These are phyloP conservation scores for Clangula hyemalis DNA, from an alignment of 2,797 vertebrate genomes.

Conservation along the genomic window DNA sequence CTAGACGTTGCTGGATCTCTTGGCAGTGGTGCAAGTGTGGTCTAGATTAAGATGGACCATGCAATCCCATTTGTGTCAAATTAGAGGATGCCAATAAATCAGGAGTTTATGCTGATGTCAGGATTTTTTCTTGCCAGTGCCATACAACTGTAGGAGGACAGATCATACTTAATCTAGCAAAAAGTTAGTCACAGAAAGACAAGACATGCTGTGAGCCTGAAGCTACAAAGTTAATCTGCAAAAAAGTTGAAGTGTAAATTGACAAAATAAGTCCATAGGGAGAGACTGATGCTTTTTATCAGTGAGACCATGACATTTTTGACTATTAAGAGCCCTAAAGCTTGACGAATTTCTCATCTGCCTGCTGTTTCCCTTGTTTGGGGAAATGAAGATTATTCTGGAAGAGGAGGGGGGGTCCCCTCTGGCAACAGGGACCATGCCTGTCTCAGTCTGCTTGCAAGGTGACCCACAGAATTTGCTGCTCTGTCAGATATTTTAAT, in stretches of 20 bases:
- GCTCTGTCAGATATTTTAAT: neutral
- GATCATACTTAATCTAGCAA: neutral
- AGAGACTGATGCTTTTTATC: neutral
- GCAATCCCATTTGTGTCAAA: neutral
- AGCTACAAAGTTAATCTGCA: neutral
- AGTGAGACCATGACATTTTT: fast-evolving
- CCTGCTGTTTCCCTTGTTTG: neutral
- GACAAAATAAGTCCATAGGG: neutral
- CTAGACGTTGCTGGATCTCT: neutral
- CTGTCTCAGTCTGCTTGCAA: neutral
- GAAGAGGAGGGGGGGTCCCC: neutral
- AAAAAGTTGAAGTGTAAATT: neutral
- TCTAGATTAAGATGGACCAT: neutral
- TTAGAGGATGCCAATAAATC: neutral
- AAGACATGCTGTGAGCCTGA: neutral
- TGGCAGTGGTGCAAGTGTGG: neutral
- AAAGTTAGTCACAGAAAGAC: neutral
- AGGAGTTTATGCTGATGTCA: neutral
- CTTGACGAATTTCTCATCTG: neutral
- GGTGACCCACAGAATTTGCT: neutral
- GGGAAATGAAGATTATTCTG: neutral
- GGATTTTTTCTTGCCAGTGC: neutral
- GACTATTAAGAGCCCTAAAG: neutral
- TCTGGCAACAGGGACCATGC: neutral
- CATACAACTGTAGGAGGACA: neutral